phyloP scores from a whole-genome alignment of 2,888 invertebrate genomes.

The Hyalella azteca region DNA sequence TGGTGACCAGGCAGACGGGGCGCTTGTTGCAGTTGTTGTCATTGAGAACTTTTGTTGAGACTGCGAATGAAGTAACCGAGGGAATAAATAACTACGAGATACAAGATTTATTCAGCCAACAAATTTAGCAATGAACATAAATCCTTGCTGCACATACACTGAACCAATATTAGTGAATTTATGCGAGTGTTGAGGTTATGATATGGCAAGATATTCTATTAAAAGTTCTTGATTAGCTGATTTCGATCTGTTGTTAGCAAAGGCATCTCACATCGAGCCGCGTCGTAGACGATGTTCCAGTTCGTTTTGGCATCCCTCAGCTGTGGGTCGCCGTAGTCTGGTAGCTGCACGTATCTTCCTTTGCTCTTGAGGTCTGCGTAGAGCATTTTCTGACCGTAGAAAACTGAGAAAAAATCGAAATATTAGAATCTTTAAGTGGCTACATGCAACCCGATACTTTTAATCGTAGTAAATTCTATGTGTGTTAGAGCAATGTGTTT shows the following conservation, averaged over 20 bases:
- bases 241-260: no score
- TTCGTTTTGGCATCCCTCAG: neutral
- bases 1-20: neutral
- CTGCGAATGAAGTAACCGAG: slow-evolving; percentile 5
- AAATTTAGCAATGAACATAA: no score
- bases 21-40: slow-evolving; percentile 28
- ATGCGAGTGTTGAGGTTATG: no score
- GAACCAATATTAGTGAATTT: neutral
- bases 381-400: slow-evolving; percentile 12
- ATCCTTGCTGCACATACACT: no score
- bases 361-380: neutral
- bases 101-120: no score
- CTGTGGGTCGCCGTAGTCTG: neutral
- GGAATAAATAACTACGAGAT: no score
- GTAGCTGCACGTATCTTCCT: neutral
- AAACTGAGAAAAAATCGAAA: neutral
- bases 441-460: no score
- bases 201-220: no score
- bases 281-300: slow-evolving; percentile 14
- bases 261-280: neutral
- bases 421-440: no score
- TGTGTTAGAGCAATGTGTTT: no score
- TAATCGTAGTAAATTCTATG: no score
- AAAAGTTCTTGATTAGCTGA: no score
- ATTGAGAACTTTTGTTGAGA: slow-evolving; percentile 7